These are phyloP conservation scores for Phengaris arion DNA, from an alignment of 2,888 invertebrate genomes.

Conservation along the genomic window DNA sequence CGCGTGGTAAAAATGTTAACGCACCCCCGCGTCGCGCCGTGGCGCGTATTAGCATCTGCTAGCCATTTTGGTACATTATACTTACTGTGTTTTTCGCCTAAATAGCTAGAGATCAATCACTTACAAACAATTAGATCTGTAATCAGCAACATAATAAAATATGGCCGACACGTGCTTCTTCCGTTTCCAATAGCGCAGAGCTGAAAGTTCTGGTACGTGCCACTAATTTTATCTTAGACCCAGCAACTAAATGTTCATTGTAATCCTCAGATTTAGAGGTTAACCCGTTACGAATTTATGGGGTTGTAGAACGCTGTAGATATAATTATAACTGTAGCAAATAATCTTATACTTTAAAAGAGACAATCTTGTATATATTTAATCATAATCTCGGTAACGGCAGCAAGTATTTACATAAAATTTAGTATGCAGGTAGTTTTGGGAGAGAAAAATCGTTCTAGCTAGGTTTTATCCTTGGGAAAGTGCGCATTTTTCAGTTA, in stretches of 20 bases:
- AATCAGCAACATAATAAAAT: conserved; percentile 20
- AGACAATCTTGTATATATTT: no score
- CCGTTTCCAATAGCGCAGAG: conserved; percentile 7
- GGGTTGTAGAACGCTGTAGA: not conserved
- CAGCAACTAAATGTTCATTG: conserved; percentile 9
- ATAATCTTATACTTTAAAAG: no score
- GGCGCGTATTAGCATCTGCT: no score
- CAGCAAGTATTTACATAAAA: no score
- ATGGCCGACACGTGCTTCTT: conserved; percentile 9
- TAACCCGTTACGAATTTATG: conserved; percentile 8
- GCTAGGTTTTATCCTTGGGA: no score
- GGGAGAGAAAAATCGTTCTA: no score
- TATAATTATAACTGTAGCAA: not conserved
- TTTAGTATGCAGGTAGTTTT: no score
- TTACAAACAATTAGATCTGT: conserved; percentile 1
- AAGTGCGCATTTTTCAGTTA: no score
- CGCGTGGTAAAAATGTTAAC: no score
- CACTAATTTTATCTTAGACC: conserved; percentile 18
- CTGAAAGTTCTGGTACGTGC: conserved; percentile 17
- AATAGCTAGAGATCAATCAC: conserved; percentile 11
- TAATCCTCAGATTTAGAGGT: conserved; percentile 9
- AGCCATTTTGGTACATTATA: no score
- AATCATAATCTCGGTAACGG: no score
- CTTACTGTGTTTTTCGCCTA: not conserved
- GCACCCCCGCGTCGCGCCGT: no score